Percentiles rank a stretch among this genome's conserved stretches.
These are phyloP conservation scores for Drosophila demipolita DNA, from an alignment of 2,888 invertebrate species.

Conservation along the genomic window DNA sequence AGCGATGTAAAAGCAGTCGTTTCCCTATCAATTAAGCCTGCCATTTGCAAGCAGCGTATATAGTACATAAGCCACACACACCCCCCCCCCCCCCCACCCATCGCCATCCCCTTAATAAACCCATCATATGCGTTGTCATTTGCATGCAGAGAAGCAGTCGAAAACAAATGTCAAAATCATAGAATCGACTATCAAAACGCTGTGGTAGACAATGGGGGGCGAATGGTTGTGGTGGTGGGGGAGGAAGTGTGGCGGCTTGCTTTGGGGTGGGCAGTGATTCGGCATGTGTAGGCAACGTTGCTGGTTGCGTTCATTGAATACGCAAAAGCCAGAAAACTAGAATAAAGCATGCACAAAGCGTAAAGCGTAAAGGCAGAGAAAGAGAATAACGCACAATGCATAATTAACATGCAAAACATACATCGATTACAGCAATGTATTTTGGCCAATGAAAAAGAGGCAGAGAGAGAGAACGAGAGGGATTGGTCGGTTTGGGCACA, in stretches of 20 bases:
- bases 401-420: constrained; percentile 78
- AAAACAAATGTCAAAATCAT: constrained; percentile 81
- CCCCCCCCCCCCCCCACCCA: not conserved
- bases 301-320: constrained; percentile 76
- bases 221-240: not conserved
- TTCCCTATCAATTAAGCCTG: constrained; percentile 28
- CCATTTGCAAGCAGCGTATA: constrained; percentile 1
- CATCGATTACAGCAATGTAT: constrained; percentile 68
- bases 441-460: not conserved
- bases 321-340: constrained; percentile 73
- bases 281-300: constrained; percentile 40
- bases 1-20: constrained; percentile 5
- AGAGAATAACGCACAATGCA: constrained; percentile 16
- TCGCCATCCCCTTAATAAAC: constrained; percentile 6
- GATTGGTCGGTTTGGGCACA: constrained; percentile 2
- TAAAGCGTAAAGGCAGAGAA: constrained; percentile 1
- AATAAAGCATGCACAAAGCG: constrained; percentile 58
- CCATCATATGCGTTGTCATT: constrained; percentile 66
- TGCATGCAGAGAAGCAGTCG: constrained; percentile 68
- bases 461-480: not conserved
- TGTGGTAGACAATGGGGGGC: not conserved
- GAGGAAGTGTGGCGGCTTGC: no score
- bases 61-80: not conserved
- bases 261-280: constrained; percentile 1
- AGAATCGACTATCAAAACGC: constrained; percentile 48